phyloP scores from a whole-genome alignment of 37 sponge, comb jelly and placozoan species.

The Dysidea cf. avara region DNA sequence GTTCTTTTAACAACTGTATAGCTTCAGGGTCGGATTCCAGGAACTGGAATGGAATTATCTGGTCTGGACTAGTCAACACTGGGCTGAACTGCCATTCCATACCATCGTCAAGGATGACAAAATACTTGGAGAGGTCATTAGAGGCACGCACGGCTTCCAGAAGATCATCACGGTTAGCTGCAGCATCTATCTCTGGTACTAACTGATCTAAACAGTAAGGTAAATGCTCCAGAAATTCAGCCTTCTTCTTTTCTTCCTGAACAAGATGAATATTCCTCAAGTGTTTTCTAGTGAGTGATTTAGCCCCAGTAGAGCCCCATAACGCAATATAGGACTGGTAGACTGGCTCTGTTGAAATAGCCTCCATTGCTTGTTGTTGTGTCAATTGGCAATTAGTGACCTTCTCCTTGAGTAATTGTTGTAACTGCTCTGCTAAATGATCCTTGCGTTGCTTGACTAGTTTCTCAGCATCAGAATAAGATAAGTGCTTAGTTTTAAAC shows the following conservation, averaged over 20 bases:
- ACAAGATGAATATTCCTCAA: conserved; percentile 29
- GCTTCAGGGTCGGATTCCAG: background rate
- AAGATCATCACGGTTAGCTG: conserved; percentile 8
- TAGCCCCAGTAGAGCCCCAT: conserved; percentile 19
- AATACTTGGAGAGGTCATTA: conserved; percentile 11
- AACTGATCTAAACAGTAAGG: conserved; percentile 15
- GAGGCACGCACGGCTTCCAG: background rate
- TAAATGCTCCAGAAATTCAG: conserved; percentile 22
- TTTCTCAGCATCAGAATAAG: conserved; percentile 35
- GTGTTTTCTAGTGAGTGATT: conserved; percentile 26
- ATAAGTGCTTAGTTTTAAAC: conserved; percentile 8
- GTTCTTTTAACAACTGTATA: too few relatives aligned
- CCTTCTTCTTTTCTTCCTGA: conserved; percentile 1
- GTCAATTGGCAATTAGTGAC: conserved; percentile 36
- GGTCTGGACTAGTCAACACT: background rate
- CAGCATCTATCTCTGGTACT: conserved; percentile 17
- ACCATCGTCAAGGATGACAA: conserved; percentile 13
- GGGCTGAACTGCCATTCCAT: conserved; percentile 34
- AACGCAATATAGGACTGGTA: conserved; percentile 27
- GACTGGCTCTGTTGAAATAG: conserved; percentile 12
- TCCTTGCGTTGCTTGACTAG: conserved; percentile 17
- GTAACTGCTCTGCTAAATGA: conserved; percentile 22
- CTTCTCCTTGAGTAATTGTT: conserved; percentile 22
- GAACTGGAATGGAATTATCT: background rate
- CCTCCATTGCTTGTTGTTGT: background rate